Evolutionary conservation across 2,888 invertebrate species (phyloP).

Genomic region (Xestobium rufovillosum): DNA sequence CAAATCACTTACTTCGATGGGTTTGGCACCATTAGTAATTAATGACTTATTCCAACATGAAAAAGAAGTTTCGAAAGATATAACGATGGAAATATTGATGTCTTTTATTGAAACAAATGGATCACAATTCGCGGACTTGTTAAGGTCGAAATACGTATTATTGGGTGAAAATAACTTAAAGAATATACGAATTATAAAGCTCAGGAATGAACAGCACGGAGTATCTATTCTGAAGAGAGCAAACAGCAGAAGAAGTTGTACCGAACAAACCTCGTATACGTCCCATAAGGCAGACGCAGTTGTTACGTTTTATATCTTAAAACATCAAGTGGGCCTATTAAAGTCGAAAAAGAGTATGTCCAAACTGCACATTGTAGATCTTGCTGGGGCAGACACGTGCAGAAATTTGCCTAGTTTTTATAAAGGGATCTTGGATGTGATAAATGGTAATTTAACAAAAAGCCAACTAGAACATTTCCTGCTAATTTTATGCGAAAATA

Average conservation of each 20-base stretch:
- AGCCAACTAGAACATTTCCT: slow-evolving; percentile 1
- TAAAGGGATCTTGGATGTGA: not conserved
- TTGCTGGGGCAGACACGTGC: not conserved
- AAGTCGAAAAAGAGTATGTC: not conserved
- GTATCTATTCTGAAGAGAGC: not conserved
- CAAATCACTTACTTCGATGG: slow-evolving; percentile 37
- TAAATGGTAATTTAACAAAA: slow-evolving; percentile 1
- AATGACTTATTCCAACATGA: slow-evolving; percentile 35
- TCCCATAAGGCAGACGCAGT: not conserved
- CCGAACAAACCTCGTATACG: not conserved
- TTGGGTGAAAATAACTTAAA: slow-evolving; percentile 22
- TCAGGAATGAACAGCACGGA: not conserved
- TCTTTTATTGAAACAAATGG: slow-evolving; percentile 40
- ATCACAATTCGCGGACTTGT: slow-evolving; percentile 35
- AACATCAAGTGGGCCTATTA: not conserved
- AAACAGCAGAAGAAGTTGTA: not conserved
- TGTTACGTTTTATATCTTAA: not conserved
- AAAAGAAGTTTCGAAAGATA: slow-evolving; percentile 26
- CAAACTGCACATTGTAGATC: not conserved
- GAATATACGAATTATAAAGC: too few species aligned
- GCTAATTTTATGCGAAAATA: slow-evolving; percentile 1
- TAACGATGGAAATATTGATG: slow-evolving; percentile 35
- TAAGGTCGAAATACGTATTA: slow-evolving; percentile 28
- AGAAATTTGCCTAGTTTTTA: not conserved
- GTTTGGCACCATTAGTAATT: slow-evolving; percentile 39